Evolutionary conservation across 2,797 vertebrate species (phyloP).

Genomic region (Amniataba percoides): DNA sequence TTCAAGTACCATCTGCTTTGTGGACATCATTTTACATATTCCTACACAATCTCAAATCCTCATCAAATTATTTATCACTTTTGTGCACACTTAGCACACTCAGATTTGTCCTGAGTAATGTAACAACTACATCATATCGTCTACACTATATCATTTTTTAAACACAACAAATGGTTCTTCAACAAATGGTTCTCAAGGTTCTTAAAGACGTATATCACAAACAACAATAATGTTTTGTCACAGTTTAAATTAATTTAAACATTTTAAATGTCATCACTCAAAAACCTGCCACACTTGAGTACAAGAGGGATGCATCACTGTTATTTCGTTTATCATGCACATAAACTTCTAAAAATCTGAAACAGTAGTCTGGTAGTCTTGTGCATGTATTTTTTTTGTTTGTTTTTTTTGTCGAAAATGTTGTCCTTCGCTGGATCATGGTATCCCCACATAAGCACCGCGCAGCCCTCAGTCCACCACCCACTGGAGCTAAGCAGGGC

Average conservation of each 20-base stretch:
- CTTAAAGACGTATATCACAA: too few species aligned
- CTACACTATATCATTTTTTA: too few species aligned
- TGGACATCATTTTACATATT: background rate
- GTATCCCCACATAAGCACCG: slow-evolving; percentile 38
- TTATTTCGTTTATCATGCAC: background rate
- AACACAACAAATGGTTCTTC: too few species aligned
- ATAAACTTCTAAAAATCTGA: background rate
- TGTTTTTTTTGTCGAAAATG: slow-evolving; percentile 23
- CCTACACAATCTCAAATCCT: background rate
- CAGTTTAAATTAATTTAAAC: too few species aligned
- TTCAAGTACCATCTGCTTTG: background rate
- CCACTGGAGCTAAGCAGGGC: slow-evolving; percentile 43
- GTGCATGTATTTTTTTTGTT: background rate
- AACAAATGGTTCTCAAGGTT: too few species aligned
- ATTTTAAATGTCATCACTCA: too few species aligned
- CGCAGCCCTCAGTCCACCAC: slow-evolving; percentile 33
- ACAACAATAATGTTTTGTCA: background rate
- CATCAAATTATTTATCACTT: background rate
- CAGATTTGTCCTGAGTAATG: too few species aligned
- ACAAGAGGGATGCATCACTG: background rate
- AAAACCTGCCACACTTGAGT: background rate
- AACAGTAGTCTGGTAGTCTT: background rate
- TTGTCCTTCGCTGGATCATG: slow-evolving; percentile 18
- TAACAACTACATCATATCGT: too few species aligned
- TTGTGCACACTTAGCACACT: background rate